Evolutionary conservation across 1,140 invertebrate species (phyloP).

Genomic region (Drosophila pectinifera): DNA sequence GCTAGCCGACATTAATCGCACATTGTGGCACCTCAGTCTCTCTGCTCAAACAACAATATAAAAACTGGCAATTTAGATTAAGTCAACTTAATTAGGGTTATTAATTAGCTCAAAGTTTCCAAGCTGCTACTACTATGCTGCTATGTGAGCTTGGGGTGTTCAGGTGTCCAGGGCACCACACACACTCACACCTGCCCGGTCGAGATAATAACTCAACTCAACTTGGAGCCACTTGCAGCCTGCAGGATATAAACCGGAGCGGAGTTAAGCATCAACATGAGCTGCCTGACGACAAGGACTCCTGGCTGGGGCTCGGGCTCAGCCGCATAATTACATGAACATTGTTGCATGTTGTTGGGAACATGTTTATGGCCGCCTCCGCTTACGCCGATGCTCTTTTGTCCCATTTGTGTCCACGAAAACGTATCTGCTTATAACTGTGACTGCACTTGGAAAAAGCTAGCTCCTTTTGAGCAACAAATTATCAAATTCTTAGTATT

Average conservation of each 20-base stretch:
- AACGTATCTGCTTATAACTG: conserved; percentile 16
- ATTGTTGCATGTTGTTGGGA: conserved; percentile 50
- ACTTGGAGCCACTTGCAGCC: conserved; percentile 37
- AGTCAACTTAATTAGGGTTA: conserved; percentile 47
- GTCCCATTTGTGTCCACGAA: conserved; percentile 48
- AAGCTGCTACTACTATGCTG: conserved; percentile 16
- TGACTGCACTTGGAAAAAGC: conserved; percentile 15
- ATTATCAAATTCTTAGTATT: not conserved
- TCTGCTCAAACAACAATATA: conserved; percentile 9
- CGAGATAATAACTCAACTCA: conserved; percentile 46
- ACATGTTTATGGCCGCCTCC: conserved; percentile 59
- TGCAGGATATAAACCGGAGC: conserved; percentile 29
- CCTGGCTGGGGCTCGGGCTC: conserved; percentile 1
- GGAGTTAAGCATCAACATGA: conserved; percentile 37
- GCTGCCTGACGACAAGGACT: conserved; percentile 41
- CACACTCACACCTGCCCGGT: not conserved
- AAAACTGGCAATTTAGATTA: conserved; percentile 40
- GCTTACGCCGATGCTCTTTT: conserved; percentile 51
- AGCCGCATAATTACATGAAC: conserved; percentile 71
- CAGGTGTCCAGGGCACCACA: conserved; percentile 8
- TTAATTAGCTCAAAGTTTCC: conserved; percentile 52
- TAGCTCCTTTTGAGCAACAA: too few relatives aligned
- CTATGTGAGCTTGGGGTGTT: conserved; percentile 8
- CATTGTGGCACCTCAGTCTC: conserved; percentile 24
- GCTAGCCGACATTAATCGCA: conserved; percentile 28